Evolutionary conservation across 1,140 invertebrate genomes (phyloP).

Genomic region (Octopus sinensis): DNA sequence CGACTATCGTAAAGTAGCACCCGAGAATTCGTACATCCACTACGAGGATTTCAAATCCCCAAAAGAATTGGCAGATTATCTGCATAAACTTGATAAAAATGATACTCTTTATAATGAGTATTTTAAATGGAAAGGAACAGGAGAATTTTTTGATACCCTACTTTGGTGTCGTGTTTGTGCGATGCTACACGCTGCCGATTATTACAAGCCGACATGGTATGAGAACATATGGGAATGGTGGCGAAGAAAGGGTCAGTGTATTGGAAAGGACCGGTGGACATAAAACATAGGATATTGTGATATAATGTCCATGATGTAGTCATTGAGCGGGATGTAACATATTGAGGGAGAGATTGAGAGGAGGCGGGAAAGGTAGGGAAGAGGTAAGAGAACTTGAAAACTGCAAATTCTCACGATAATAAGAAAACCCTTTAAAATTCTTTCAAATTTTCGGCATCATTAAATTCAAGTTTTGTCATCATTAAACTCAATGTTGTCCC

Average conservation of each 20-base stretch:
- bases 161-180: conserved; percentile 94
- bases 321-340: too few species aligned
- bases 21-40: conserved; percentile 82
- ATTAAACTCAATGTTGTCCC: too few species aligned
- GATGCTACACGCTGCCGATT: conserved; percentile 41
- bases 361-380: too few species aligned
- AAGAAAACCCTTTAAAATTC: too few species aligned
- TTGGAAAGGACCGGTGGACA: conserved; percentile 38
- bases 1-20: conserved; percentile 56
- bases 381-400: too few species aligned
- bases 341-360: too few species aligned
- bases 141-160: conserved; percentile 55
- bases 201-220: conserved; percentile 25
- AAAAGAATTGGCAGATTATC: conserved; percentile 80
- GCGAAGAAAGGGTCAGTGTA: conserved; percentile 41
- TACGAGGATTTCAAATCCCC: conserved; percentile 91
- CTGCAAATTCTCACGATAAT: too few species aligned
- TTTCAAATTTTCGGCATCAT: too few species aligned
- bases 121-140: conserved; percentile 55
- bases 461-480: too few species aligned
- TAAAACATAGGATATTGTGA: too few species aligned
- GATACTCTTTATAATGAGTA: conserved; percentile 56
- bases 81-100: conserved; percentile 63
- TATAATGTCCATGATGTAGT: too few species aligned
- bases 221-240: conserved; percentile 43